These are phyloP conservation scores for Lampropteryx suffumata DNA, from an alignment of 2,888 invertebrate species.

Conservation along the genomic window DNA sequence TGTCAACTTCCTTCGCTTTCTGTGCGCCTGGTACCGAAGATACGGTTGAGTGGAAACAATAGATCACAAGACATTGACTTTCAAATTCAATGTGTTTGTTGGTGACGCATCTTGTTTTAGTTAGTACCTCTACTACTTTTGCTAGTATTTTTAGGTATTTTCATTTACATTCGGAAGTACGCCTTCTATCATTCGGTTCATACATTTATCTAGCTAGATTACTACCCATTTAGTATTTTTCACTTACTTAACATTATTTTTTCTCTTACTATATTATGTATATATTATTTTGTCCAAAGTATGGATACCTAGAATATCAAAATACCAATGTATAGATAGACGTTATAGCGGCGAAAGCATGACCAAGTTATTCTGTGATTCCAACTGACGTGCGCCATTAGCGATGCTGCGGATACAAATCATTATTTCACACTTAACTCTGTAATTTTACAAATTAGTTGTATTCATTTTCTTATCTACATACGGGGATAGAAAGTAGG, in stretches of 20 bases:
- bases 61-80: slow-evolving; percentile 44
- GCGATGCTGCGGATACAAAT: slow-evolving; percentile 35
- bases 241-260: no score
- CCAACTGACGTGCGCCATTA: slow-evolving; percentile 59
- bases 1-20: slow-evolving; percentile 59
- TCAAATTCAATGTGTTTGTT: slow-evolving; percentile 37
- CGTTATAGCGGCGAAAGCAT: slow-evolving; percentile 61
- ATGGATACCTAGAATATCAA: no score
- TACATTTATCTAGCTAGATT: no score
- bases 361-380: slow-evolving; percentile 49
- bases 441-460: slow-evolving; percentile 22
- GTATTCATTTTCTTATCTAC: slow-evolving; percentile 7
- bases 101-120: slow-evolving; percentile 18
- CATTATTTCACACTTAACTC: slow-evolving; percentile 22
- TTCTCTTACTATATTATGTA: no score
- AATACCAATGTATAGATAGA: no score
- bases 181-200: no score
- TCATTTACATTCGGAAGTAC: no score
- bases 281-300: no score
- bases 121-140: neutral
- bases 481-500: slow-evolving; percentile 16
- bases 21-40: slow-evolving; percentile 47
- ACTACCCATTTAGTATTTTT: no score
- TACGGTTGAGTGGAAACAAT: slow-evolving; percentile 63
- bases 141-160: no score